Evolutionary conservation across 2,113 vertebrate species (phyloP).

Genomic region (Hucho hucho): DNA sequence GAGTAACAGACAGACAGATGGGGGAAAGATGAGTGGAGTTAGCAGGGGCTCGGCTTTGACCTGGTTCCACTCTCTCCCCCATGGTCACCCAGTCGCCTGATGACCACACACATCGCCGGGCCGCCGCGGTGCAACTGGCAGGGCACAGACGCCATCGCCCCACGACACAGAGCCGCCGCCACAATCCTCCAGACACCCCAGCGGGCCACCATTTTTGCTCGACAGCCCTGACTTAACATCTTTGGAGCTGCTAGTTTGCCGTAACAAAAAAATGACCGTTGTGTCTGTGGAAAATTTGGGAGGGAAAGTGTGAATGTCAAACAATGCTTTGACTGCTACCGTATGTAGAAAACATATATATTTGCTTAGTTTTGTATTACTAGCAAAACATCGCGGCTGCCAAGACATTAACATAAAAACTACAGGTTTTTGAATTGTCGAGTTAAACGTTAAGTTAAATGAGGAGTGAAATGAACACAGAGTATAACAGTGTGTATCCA

Average conservation of each 20-base stretch:
- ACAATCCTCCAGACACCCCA: conserved; percentile 55
- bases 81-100: conserved; percentile 28
- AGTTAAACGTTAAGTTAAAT: too few species aligned
- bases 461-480: conserved; percentile 25
- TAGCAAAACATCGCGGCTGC: conserved; percentile 9
- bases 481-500: too few species aligned
- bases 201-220: conserved; percentile 46
- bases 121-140: conserved; percentile 44
- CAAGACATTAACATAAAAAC: conserved; percentile 31
- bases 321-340: conserved; percentile 50
- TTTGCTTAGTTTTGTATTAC: conserved; percentile 57
- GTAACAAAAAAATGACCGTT: conserved; percentile 6
- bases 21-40: background rate
- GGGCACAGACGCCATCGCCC: conserved; percentile 47
- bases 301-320: conserved; percentile 55
- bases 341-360: conserved; percentile 28
- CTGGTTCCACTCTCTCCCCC: conserved; percentile 2
- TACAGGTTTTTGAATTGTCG: too few species aligned
- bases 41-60: conserved; percentile 10
- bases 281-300: conserved; percentile 24
- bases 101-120: conserved; percentile 62
- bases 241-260: background rate
- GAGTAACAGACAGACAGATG: background rate
- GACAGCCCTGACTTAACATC: conserved; percentile 28
- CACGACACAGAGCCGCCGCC: conserved; percentile 45